Evolutionary conservation across 2,888 invertebrate species (phyloP), one percentile per base, ranked within the genome.

Genomic region (Homarus gammarus): DNA sequence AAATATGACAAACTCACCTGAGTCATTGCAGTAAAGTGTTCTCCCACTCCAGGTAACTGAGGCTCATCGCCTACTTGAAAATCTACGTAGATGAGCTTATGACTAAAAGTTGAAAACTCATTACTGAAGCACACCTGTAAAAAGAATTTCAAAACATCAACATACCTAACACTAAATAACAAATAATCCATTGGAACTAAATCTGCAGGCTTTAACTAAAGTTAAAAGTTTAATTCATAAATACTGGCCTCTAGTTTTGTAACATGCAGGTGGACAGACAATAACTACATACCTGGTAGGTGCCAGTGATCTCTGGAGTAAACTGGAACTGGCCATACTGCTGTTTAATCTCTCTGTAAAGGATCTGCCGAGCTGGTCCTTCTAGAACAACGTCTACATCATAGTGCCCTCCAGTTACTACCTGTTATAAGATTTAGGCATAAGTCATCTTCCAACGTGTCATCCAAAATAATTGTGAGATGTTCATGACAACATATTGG

Each of bases 51-150:
- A 22, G 97, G 97, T 38, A 98, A 94, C 0, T 97, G 96, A 77
- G 96, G 95, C 94, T 98, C 98, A 31, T 98, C 98, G 2, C 99
- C 99, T 44, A 98, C 97, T 96, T 98, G 97, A 93, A 99, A 97
- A 94, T 99, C 99, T 96, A 99, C 98, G 94, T 99, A 99, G 38
- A 99, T 98, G 92, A 99, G 95, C 94, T 99, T 99, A 94, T 99
- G 99, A 10, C 99, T 98, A 94, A 99, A 99, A 85, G 99, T 99
- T 78, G 99, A 99, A 94, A 99, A 99, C 94, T 99, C 99, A 95
- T 99, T 99, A 94, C 99, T 98, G 94, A 99, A 99, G 94, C 99
- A 99, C 18, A 97, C 97, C 91, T 90, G 91, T n/a, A 72, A 72
- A 27, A 56, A 22, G 56, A 56, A 33, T 73, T 6, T 27, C 27